Evolutionary conservation across 2,888 invertebrate genomes (phyloP), one percentile per base, ranked within the genome.

Genomic region (Sympetrum striolatum): DNA sequence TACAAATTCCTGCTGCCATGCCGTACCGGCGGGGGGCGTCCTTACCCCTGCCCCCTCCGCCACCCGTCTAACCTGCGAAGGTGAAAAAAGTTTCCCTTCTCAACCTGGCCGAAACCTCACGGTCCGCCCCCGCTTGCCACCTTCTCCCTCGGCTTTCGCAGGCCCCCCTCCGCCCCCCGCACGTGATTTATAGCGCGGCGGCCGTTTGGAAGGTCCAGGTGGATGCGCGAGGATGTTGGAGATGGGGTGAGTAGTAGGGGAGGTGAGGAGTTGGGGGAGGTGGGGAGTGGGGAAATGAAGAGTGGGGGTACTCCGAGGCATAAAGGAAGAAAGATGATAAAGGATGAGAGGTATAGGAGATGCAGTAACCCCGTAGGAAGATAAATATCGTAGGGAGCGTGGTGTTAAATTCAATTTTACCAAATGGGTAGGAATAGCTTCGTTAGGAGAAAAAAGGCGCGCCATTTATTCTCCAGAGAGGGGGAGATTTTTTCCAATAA

Each of bases 101-200:
- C 53, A 73, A 73, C 25, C 25, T 31, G 25, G 25, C 73, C 73
- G 73, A 64, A 64, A 64, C 44, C 73, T 73, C 31, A 73, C 73
- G 25, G 31, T 31, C 73, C 81, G 81, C 81, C 81, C 82, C 82
- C 58, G 31, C 81, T 15, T 35, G 14, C 37, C 80, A 80, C 25
- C n/a, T n/a, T n/a, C n/a, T n/a, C 22, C 22, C 58, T 58, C 44
- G 6, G 2, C 58, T 35, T 81, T 44, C 44, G 44, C 44, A 44
- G 44, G 44, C 44, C 81, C 48, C 48, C 81, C 48, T 18, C 48
- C 44, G 25, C 81, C 48, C 44, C 5, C 37, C 39, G 5, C 22
- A 37, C 86, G 86, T 86, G 86, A 86, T 86, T 86, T 86, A 86
- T 86, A 86, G 86, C 86, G 60, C 22, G 60, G 37, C 58, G 82